Percentiles rank a stretch among this genome's conserved stretches.
phyloP scores from a whole-genome alignment of 2,888 invertebrate species.

The Dynastes grantii region DNA sequence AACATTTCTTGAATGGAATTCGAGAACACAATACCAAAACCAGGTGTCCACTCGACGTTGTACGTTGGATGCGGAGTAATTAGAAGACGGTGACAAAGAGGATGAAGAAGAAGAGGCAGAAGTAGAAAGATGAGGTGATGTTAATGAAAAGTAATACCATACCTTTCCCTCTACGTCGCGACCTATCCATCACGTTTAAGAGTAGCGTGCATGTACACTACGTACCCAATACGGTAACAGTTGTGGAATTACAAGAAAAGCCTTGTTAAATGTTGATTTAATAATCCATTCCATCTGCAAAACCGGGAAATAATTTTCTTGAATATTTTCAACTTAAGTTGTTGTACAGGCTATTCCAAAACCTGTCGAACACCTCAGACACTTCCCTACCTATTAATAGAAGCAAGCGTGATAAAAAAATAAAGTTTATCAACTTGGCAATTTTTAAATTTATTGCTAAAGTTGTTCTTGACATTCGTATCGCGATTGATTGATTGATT shows the following conservation, averaged over 20 bases:
- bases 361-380: no score
- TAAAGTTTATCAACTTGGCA: no score
- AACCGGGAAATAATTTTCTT: neutral
- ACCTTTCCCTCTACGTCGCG: neutral
- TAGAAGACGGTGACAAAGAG: constrained; percentile 37
- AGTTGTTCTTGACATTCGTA: no score
- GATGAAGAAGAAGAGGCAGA: constrained; percentile 11
- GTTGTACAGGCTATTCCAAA: neutral
- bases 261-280: constrained; percentile 39
- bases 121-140: constrained; percentile 16
- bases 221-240: neutral
- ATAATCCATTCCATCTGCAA: constrained; percentile 15
- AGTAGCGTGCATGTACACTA: neutral
- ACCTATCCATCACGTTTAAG: neutral
- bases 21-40: constrained; percentile 52
- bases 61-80: constrained; percentile 43
- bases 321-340: neutral
- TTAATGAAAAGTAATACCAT: constrained; percentile 36
- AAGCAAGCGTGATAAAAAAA: no score
- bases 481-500: no score
- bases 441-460: no score
- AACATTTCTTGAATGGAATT: constrained; percentile 53
- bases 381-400: no score
- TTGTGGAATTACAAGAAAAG: constrained; percentile 39
- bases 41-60: constrained; percentile 50